A percentile compares a stretch with the other conserved stretches of the same genome.
Evolutionary conservation across 2,888 invertebrate genomes (phyloP).

Genomic region (Eueremaeus valkanovi): DNA sequence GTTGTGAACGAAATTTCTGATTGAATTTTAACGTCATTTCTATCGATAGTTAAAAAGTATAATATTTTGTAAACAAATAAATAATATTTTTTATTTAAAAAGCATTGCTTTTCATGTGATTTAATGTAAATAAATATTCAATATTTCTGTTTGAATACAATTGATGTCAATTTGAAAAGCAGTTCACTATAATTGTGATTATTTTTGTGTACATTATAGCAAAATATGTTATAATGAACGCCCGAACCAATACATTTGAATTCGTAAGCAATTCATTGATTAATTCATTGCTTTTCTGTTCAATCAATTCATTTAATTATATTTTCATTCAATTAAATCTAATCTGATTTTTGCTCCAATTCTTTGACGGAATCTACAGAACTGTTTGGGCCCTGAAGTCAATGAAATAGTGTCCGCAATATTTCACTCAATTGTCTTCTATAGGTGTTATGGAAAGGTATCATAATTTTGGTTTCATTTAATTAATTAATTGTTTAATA

Average conservation of each 20-base stretch:
- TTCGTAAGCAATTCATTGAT: conserved; percentile 50
- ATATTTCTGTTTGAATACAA: too few species aligned
- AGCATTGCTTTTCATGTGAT: too few species aligned
- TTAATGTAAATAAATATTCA: too few species aligned
- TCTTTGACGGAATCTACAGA: conserved; percentile 37
- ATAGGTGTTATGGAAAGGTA: conserved; percentile 76
- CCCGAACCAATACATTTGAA: conserved; percentile 55
- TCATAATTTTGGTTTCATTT: background rate
- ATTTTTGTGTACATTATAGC: too few species aligned
- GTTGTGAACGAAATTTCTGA: too few species aligned
- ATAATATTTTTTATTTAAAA: too few species aligned
- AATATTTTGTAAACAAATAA: too few species aligned
- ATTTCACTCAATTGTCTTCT: conserved; percentile 86
- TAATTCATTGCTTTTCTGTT: too few species aligned
- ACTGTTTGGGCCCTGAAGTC: conserved; percentile 74
- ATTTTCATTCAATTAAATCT: background rate
- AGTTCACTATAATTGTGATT: too few species aligned
- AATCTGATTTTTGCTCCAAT: background rate
- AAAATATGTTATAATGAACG: conserved; percentile 55
- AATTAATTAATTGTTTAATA: background rate
- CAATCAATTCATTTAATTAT: conserved; percentile 20
- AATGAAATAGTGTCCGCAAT: conserved; percentile 86
- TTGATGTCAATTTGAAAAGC: too few species aligned
- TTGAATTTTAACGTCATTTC: too few species aligned
- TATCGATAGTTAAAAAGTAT: too few species aligned